Conservation (phyloP, 2,888 invertebrate species). For the Coleophora deauratella region DNA sequence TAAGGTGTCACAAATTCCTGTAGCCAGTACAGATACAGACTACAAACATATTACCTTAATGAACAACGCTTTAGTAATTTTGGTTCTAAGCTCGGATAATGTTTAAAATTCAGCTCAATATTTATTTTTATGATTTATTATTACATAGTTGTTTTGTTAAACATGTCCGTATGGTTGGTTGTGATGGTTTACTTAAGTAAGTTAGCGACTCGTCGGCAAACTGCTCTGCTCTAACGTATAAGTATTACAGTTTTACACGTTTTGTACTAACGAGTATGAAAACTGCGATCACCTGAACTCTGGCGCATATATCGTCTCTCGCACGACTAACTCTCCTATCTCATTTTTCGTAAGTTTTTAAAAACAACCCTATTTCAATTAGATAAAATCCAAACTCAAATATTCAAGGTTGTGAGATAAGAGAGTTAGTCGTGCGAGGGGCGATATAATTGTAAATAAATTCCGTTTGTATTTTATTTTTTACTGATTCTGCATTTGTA, state of each 20-base stretch:
- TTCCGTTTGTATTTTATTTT: slow-evolving; percentile 6
- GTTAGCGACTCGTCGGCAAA: slow-evolving; percentile 62
- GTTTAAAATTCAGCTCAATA: slow-evolving; percentile 52
- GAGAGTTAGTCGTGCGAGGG: too few species aligned
- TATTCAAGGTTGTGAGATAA: too few species aligned
- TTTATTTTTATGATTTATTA: slow-evolving; percentile 49
- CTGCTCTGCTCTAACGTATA: slow-evolving; percentile 42
- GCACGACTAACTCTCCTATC: slow-evolving; percentile 26
- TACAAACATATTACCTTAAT: slow-evolving; percentile 42
- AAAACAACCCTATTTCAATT: too few species aligned
- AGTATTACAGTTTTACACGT: slow-evolving; percentile 46
- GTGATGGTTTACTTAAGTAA: slow-evolving; percentile 74
- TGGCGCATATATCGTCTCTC: slow-evolving; percentile 23
- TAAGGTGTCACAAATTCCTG: slow-evolving; percentile 64
- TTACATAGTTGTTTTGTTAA: slow-evolving; percentile 54
- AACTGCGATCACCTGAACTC: slow-evolving; percentile 22
- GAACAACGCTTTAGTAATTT: slow-evolving; percentile 50
- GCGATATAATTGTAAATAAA: slow-evolving; percentile 38
- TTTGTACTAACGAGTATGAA: slow-evolving; percentile 45
- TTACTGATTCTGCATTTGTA: too few species aligned
- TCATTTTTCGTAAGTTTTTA: too few species aligned
- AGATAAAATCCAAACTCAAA: too few species aligned
- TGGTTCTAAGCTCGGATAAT: slow-evolving; percentile 56
- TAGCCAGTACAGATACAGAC: slow-evolving; percentile 68
- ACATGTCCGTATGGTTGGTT: slow-evolving; percentile 72